Conservation (phyloP, 2,797 vertebrate species). For the Euthynnus affinis region DNA sequence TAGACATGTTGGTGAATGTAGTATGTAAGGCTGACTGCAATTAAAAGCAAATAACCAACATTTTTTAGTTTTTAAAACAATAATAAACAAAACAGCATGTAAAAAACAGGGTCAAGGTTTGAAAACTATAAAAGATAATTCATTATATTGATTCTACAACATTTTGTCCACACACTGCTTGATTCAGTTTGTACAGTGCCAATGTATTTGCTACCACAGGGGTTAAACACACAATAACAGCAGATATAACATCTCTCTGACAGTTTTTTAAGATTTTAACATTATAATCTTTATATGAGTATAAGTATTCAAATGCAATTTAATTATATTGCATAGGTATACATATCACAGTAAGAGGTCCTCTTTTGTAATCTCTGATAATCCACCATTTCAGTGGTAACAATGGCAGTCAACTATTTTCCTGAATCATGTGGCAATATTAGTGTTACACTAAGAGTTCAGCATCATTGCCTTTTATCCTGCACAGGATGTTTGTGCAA, state of each 20-base stretch:
- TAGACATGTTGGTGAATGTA: background rate
- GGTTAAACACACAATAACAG: background rate
- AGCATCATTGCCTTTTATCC: conserved; percentile 47
- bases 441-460: background rate
- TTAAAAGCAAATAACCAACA: background rate
- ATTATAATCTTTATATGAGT: background rate
- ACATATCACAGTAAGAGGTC: background rate
- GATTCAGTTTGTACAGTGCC: background rate
- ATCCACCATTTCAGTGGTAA: background rate
- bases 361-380: background rate
- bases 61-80: too few relatives aligned
- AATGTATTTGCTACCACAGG: background rate
- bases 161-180: too few relatives aligned
- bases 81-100: too few relatives aligned
- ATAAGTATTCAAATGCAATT: too few relatives aligned
- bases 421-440: background rate
- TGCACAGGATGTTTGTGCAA: conserved; percentile 37
- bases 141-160: too few relatives aligned
- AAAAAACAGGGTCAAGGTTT: too few relatives aligned
- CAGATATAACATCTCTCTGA: background rate
- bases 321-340: background rate
- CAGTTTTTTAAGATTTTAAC: background rate
- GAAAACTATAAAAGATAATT: too few relatives aligned
- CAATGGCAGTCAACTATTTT: background rate
- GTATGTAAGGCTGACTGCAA: background rate